Base-by-base conservation (phyloP, 2,888 invertebrate species). In the Lamproptera curius region DNA sequence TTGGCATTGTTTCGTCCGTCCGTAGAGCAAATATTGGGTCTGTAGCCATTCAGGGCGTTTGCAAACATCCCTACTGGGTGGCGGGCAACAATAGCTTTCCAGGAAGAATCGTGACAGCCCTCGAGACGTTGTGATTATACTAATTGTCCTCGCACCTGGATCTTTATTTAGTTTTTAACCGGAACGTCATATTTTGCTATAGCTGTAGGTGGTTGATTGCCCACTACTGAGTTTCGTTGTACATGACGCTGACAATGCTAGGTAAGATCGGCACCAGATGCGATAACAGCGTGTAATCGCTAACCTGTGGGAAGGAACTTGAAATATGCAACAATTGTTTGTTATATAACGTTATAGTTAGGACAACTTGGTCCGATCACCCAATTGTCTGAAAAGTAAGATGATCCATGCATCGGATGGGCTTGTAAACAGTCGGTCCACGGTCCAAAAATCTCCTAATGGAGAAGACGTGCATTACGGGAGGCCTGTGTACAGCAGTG, bases 21-120 rank as follows among this genome's bases (percentile, higher is more conserved):
- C 85, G 73, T 69, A 83, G 67, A 63, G 80, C 85, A 86, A 87
- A 87, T 86, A 86, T 85, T 86, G 83, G 76, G 67, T 61, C 74
- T 70, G 67, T 66, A 66, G 72, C 73, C 81, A 85, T 81, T 74
- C 73, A 55, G 59, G 73, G 84, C 81, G 85, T 84, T 84, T 85
- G 86, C 86, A 87, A 86, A 86, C 59, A 53, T 57, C 58, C 66
- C 76, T 76, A 73, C 82, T 83, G 84, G 86, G 86, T 85, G 86
- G 86, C 76, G 57, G 57, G 65, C 65, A 73, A 86, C 85, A 86
- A 87, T 70, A 65, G 51, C 42, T 63, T 87, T 85, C 85, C 61
- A 28, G 61, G 85, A 82, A 85, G 61, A 59, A 77, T 64, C 87
- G 87, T 87, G 87, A 78, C 84, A 81, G 73, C 85, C 81, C 85